These are phyloP conservation scores for Pollenia labialis DNA, from an alignment of 2,888 invertebrate genomes.

Conservation along the genomic window DNA sequence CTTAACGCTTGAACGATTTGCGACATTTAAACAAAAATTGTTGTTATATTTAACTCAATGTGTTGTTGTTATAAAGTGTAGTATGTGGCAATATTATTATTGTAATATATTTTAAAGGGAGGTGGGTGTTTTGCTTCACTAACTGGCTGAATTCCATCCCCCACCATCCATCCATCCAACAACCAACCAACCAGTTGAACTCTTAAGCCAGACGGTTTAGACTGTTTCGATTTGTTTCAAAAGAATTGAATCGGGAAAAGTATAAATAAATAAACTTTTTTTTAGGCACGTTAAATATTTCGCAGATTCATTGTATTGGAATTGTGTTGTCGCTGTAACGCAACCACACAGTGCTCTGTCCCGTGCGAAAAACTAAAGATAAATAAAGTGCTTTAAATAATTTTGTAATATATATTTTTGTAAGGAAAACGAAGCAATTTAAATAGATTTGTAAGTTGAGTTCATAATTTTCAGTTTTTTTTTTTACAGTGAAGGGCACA, in stretches of 20 bases:
- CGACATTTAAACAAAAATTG: constrained; percentile 39
- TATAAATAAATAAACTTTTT: not conserved
- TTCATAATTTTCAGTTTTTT: too few relatives aligned
- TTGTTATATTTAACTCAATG: constrained; percentile 18
- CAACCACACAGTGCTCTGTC: too few relatives aligned
- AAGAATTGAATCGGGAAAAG: not conserved
- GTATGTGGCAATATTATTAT: constrained; percentile 25
- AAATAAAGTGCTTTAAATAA: too few relatives aligned
- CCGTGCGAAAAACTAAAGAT: too few relatives aligned
- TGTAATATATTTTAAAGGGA: constrained; percentile 7
- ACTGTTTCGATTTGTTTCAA: not conserved
- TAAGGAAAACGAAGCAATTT: too few relatives aligned
- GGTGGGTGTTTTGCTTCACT: constrained; percentile 55
- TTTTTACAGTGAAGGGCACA: too few relatives aligned
- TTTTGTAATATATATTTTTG: too few relatives aligned
- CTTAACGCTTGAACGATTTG: constrained; percentile 56
- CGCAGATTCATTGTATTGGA: constrained; percentile 63
- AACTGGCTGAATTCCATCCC: constrained; percentile 23
- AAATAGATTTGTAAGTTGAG: too few relatives aligned
- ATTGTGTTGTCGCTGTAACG: constrained; percentile 40
- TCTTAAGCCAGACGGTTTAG: not conserved
- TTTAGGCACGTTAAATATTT: constrained; percentile 61
- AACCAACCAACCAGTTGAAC: constrained; percentile 45
- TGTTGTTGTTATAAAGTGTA: constrained; percentile 9
- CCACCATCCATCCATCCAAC: not conserved